phyloP scores from a whole-genome alignment of 2,888 invertebrate species.

The Aphelenchoides bicaudatus region DNA sequence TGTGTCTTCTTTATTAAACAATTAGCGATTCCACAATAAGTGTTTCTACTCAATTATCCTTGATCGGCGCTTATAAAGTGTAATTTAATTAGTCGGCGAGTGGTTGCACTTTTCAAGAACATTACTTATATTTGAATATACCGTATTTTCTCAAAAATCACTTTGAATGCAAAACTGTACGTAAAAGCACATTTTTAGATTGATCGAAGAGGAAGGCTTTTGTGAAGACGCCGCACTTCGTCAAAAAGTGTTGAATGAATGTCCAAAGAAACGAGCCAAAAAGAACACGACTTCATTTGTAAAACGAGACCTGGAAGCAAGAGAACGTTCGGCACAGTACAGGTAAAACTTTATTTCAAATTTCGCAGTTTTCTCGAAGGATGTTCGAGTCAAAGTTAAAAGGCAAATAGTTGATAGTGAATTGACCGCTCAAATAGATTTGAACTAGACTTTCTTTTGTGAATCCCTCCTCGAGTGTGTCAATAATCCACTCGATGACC shows the following conservation, averaged over 20 bases:
- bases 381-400: constrained; percentile 46
- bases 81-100: too few relatives aligned
- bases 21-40: too few relatives aligned
- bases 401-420: constrained; percentile 45
- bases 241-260: constrained; percentile 70
- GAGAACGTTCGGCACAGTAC: constrained; percentile 87
- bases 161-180: too few relatives aligned
- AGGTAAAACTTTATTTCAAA: constrained; percentile 58
- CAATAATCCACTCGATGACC: constrained; percentile 27
- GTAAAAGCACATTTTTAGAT: constrained; percentile 69
- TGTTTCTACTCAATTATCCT: too few relatives aligned
- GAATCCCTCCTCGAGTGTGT: constrained; percentile 2
- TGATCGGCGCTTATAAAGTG: too few relatives aligned
- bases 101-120: too few relatives aligned
- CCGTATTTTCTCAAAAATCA: too few relatives aligned
- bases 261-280: constrained; percentile 47
- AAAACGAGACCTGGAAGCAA: constrained; percentile 88
- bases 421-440: constrained; percentile 43
- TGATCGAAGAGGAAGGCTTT: constrained; percentile 86
- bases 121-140: too few relatives aligned
- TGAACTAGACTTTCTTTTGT: constrained; percentile 6
- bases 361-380: constrained; percentile 31
- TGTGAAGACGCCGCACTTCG: constrained; percentile 81
- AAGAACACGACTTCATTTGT: constrained; percentile 76
- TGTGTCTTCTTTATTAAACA: too few relatives aligned